These are phyloP conservation scores for Trileptium ribeirensis DNA, from an alignment of 2,888 invertebrate species.

Conservation along the genomic window DNA sequence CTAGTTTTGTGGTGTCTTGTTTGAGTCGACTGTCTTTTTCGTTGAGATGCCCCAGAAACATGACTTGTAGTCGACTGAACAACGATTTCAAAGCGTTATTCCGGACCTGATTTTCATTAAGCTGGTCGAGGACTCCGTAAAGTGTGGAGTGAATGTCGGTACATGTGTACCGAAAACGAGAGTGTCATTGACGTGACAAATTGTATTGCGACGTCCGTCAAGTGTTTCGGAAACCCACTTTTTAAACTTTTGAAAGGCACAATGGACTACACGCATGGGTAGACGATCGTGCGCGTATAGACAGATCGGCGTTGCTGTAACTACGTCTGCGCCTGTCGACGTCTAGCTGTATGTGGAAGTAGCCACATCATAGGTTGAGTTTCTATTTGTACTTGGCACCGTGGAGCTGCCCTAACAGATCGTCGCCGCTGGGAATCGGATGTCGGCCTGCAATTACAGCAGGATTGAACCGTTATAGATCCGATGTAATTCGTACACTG, in stretches of 20 bases:
- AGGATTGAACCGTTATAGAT: background rate
- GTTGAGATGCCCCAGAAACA: background rate
- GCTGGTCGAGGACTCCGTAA: background rate
- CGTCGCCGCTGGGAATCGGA: no score
- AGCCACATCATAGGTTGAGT: no score
- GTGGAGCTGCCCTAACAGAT: no score
- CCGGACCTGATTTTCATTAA: background rate
- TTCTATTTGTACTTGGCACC: no score
- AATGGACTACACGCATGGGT: slow-evolving; percentile 1
- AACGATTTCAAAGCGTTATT: no score
- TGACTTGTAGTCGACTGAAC: background rate
- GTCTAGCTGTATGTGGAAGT: no score
- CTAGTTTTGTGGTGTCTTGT: no score
- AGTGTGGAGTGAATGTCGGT: background rate
- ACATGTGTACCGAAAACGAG: background rate
- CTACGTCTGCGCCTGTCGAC: background rate
- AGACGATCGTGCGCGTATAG: background rate
- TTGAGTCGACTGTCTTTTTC: background rate
- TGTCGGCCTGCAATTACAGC: no score
- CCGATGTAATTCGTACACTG: background rate
- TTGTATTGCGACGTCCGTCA: background rate
- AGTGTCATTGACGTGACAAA: background rate
- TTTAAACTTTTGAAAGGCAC: background rate
- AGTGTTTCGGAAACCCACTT: background rate
- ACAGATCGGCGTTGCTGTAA: background rate